Base-by-base conservation (phyloP, 1,140 invertebrate genomes). In the Drosophila neocordata region DNA sequence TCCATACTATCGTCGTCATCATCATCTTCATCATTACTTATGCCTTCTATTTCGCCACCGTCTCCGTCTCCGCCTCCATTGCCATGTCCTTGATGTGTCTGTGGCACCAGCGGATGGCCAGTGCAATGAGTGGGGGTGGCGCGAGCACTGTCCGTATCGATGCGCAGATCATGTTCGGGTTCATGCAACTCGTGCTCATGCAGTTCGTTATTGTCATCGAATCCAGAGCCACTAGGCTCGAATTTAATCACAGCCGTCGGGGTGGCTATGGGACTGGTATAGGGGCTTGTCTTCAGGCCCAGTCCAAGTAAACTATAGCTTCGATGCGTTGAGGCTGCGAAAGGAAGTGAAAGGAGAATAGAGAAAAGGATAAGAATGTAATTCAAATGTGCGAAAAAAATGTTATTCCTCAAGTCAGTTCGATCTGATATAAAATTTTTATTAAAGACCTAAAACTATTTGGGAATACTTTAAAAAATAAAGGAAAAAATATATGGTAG, bases 171-270 rank as follows among this genome's bases (percentile, higher is more conserved):
- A 11, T 73, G 73, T 38, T 90, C 87, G 41, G 41, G 13, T 13
- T 20, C 41, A 4, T 18, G 41, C 15, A 48, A 15, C 41, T 48
- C 15, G 6, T 48, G 41, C 41, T 48, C 15, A 5, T 44, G 41
- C 41, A 44, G 11, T 9, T 44, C 41, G n/a, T 79, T 79, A 20
- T 90, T 82, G 7, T 90, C 87, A 27, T 72, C 65, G 2, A 73
- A 8, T 5, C 65, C 56, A 9, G 57, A n/a, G 1, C 13, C 18
- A 52, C 63, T 61, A 24, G 80, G 89, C 48, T 91, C 89, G 48
- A 58, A 89, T 41, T 91, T 91, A 12, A 91, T 91, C 4, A 78
- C 72, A n/a, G 73, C 69, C n/a, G 60, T 69, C 8, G 85, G 81
- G 58, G 80, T 74, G 11, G 57, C 65, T 53, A 79, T 81, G 60